Evolutionary conservation across 1,140 invertebrate genomes (phyloP).

Genomic region (Pogonus chalceus): DNA sequence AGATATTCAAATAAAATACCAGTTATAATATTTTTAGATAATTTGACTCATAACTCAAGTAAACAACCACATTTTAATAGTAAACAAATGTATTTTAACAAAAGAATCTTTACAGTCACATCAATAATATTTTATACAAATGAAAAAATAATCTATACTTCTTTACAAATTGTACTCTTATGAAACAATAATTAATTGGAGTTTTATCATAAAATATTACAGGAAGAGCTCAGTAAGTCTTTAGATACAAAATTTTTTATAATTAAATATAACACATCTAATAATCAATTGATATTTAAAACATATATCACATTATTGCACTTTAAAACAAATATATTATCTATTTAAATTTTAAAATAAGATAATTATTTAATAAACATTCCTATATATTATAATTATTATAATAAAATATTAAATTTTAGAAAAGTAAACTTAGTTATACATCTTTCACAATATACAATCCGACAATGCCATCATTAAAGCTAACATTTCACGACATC

Average conservation of each 20-base stretch:
- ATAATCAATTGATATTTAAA: background rate
- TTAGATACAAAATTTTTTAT: background rate
- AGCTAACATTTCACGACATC: background rate
- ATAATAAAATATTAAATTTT: background rate
- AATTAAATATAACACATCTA: background rate
- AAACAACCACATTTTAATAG: no score
- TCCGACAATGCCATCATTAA: background rate
- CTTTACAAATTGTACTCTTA: background rate
- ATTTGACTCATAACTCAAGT: no score
- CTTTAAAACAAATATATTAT: background rate
- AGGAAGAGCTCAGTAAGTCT: background rate
- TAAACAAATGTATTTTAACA: slow-evolving; percentile 6
- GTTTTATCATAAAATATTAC: background rate
- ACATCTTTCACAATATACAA: background rate
- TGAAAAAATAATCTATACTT: slow-evolving; percentile 6
- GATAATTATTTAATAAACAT: background rate
- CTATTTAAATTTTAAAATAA: background rate
- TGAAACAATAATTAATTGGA: slow-evolving; percentile 1
- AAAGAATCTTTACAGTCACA: slow-evolving; percentile 3
- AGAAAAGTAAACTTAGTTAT: background rate
- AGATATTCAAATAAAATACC: no score
- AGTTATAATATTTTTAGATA: no score
- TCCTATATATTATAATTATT: background rate
- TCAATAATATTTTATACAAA: slow-evolving; percentile 2
- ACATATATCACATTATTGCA: background rate